phyloP scores from a whole-genome alignment of 2,113 vertebrate species.

The Pteropus alecto region DNA sequence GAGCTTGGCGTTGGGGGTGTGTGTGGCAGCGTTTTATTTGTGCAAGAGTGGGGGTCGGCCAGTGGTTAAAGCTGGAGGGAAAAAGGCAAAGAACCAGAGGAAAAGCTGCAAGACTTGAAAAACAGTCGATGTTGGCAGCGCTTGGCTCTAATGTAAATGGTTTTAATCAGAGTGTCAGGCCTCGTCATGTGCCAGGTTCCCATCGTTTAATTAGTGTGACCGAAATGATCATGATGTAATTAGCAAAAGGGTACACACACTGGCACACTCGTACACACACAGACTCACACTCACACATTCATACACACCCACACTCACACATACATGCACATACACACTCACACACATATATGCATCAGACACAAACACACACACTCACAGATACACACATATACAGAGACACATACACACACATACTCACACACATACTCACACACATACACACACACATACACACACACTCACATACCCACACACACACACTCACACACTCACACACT shows the following conservation, averaged over 20 bases:
- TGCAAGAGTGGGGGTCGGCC: neutral
- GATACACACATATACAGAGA: neutral
- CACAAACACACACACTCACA: too few relatives aligned
- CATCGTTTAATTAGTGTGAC: neutral
- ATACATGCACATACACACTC: neutral
- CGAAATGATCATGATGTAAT: neutral
- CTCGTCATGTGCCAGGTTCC: neutral
- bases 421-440: too few relatives aligned
- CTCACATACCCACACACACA: neutral
- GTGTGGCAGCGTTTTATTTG: neutral
- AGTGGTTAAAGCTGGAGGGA: neutral
- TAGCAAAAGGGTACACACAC: neutral
- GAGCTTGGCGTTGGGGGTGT: neutral
- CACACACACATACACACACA: neutral
- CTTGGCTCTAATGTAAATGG: neutral
- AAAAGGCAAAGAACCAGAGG: neutral
- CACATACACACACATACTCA: neutral
- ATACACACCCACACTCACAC: too few relatives aligned
- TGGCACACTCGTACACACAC: neutral
- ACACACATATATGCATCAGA: neutral
- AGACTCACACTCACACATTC: too few relatives aligned
- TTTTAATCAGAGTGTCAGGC: neutral
- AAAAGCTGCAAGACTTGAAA: neutral
- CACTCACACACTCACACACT: neutral
- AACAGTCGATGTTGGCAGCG: neutral